phyloP scores from a whole-genome alignment of 2,888 invertebrate genomes.

The Hyposoter dolosus region DNA sequence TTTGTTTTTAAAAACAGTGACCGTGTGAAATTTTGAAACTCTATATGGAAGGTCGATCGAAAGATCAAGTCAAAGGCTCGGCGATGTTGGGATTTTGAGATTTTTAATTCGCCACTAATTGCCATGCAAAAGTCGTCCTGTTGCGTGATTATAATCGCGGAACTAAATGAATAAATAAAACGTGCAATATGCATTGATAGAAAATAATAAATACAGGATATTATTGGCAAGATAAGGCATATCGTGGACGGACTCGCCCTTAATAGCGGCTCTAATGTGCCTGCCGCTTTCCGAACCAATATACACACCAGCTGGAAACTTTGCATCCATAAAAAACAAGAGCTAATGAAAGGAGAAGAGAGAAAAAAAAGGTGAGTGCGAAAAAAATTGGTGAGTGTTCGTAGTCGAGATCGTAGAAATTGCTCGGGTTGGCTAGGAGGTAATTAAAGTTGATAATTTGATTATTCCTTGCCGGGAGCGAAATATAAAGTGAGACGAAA shows the following conservation, averaged over 20 bases:
- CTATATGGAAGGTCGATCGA: not conserved
- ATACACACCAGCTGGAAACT: constrained; percentile 9
- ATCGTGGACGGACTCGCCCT: constrained; percentile 27
- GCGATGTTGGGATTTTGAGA: not conserved
- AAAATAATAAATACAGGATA: constrained; percentile 24
- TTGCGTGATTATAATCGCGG: constrained; percentile 8
- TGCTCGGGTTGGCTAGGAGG: constrained; percentile 36
- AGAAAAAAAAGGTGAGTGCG: not conserved
- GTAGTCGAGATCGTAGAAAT: constrained; percentile 27
- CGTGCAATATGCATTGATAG: not conserved
- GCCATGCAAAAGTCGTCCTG: constrained; percentile 24
- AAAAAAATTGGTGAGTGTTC: constrained; percentile 6
- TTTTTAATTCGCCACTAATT: constrained; percentile 17
- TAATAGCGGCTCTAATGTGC: constrained; percentile 35
- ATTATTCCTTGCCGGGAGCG: constrained; percentile 57
- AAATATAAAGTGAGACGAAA: constrained; percentile 8
- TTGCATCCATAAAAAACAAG: not conserved
- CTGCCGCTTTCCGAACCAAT: not conserved
- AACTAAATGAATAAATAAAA: constrained; percentile 27
- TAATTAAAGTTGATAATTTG: constrained; percentile 60
- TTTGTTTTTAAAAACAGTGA: not conserved
- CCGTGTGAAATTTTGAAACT: not conserved
- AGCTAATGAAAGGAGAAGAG: constrained; percentile 1
- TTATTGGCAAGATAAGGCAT: constrained; percentile 31
- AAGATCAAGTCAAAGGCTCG: not conserved